Evolutionary conservation across 2,797 vertebrate genomes (phyloP), one percentile per base, ranked within the genome.

Genomic region (Cynopterus sphinx): DNA sequence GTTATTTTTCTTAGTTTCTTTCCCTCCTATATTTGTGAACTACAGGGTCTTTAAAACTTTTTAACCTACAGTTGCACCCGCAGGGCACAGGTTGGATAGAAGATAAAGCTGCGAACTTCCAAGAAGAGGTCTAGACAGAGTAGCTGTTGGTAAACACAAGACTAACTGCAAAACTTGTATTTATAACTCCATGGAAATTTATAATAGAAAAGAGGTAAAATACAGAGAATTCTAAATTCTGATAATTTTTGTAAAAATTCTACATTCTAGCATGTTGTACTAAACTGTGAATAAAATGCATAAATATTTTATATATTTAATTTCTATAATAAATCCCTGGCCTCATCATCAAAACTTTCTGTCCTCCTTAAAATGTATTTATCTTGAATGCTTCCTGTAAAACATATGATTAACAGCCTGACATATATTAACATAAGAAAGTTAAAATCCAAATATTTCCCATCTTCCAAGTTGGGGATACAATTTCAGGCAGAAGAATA

Each of bases 281-380:
- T 46, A 87, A 89, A 88, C 26, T 67, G 11, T 67, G 24, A 87
- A 86, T 65, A 53, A 93, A 96, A 89, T 92, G n/a, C 17, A 33
- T 90, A 74, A 67, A 78, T n/a, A 88, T 68, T 74, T 91, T 63
- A 68, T 79, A 86, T 86, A 81, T 74, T 95, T 85, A 65, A 71
- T 92, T 68, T 77, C 67, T 88, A 16, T 61, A 43, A n/a, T 82
- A 87, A 41, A 4, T 82, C 55, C 77, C 4, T 78, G 49, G 61
- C 26, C n/a, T 79, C 84, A 19, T 91, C 89, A 95, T 4, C 16
- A 71, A 97, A 98, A 96, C 36, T 96, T 94, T 87, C 85, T 96
- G 33, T 96, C 79, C 70, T 79, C 83, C 82, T 97, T 90, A 67
- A 91, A 88, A 97, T 83, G 39, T 87, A 67, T 95, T 67, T 92